Conservation (phyloP, 2,888 invertebrate species). For the Boloria euphrosyne region DNA sequence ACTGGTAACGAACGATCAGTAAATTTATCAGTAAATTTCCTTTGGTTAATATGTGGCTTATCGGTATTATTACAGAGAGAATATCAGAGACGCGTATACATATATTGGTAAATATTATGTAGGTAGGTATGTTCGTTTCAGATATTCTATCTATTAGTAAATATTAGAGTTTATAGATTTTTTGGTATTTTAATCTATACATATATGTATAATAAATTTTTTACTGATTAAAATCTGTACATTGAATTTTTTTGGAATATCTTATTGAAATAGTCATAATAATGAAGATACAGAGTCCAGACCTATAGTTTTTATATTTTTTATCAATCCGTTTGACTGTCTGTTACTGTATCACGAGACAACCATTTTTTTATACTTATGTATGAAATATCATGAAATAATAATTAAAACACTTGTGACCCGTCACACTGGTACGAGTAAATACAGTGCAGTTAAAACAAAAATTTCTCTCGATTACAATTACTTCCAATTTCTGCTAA, state of each 20-base stretch:
- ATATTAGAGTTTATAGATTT: conserved; percentile 42
- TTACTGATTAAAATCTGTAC: too few relatives aligned
- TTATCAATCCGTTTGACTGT: too few relatives aligned
- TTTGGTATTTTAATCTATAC: conserved; percentile 23
- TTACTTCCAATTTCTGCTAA: conserved; percentile 35
- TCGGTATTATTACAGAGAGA: conserved; percentile 55
- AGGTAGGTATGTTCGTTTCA: too few relatives aligned
- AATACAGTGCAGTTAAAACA: conserved; percentile 37
- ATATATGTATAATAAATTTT: too few relatives aligned
- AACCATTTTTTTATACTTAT: too few relatives aligned
- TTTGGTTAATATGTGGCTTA: conserved; percentile 50
- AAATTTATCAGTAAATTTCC: conserved; percentile 59
- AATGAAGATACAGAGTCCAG: too few relatives aligned
- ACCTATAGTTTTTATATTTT: too few relatives aligned
- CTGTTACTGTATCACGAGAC: too few relatives aligned
- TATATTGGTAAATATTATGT: conserved; percentile 36
- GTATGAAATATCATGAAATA: conserved; percentile 47
- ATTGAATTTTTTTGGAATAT: too few relatives aligned
- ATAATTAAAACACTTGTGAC: conserved; percentile 75
- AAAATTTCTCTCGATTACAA: conserved; percentile 33
- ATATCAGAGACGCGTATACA: conserved; percentile 57
- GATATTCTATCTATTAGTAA: conserved; percentile 2
- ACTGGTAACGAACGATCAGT: conserved; percentile 8
- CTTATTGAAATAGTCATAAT: too few relatives aligned
- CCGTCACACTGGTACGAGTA: conserved; percentile 64